A percentile compares a stretch with the other conserved stretches of the same genome.
These are phyloP conservation scores for Aptenodytes patagonicus DNA, from an alignment of 2,113 vertebrate species.

Conservation along the genomic window DNA sequence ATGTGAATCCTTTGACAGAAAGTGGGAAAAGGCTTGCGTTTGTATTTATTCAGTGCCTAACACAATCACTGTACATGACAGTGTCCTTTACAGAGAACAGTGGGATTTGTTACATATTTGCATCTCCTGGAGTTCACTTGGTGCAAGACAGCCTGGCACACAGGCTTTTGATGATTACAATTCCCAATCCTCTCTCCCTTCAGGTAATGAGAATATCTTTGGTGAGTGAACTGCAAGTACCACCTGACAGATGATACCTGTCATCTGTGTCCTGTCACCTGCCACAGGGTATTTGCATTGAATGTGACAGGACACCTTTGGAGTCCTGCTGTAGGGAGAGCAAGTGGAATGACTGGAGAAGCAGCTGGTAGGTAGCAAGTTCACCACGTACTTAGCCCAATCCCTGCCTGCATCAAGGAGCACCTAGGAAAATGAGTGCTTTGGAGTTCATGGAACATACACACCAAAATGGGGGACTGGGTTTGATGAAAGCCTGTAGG, in stretches of 20 bases:
- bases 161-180: neutral
- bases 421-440: neutral
- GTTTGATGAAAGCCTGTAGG: neutral
- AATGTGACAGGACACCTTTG: neutral
- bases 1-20: neutral
- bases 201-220: neutral
- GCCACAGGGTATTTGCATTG: neutral
- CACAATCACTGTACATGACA: too few species aligned
- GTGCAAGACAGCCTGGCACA: neutral
- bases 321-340: neutral
- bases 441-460: neutral
- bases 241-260: neutral
- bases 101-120: neutral
- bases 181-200: neutral
- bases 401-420: too few species aligned
- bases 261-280: neutral
- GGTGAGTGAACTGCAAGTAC: neutral
- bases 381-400: neutral
- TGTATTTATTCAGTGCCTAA: neutral
- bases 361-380: too few species aligned
- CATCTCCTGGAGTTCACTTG: neutral
- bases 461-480: neutral
- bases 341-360: neutral
- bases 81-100: rapidly evolving
- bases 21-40: neutral